Evolutionary conservation across 2,888 invertebrate genomes (phyloP), one percentile per base, ranked within the genome.

Genomic region (Lymantria monacha): DNA sequence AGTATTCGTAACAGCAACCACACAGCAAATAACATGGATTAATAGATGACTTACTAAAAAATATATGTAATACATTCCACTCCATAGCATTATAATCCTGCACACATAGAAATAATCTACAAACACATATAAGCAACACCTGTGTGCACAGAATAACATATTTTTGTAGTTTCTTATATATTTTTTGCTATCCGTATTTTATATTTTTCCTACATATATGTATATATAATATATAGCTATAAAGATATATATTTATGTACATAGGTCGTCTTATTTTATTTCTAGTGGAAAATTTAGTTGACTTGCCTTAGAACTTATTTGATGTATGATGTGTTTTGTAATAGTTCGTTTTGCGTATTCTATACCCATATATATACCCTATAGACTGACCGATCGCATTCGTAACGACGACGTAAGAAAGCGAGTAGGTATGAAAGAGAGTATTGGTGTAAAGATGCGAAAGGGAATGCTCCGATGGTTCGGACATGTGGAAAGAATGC

Each of bases 131-230:
- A 57, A 37, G 61, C 40, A 61, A 49, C 73, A 86, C 87, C 87
- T 87, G 88, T 86, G 85, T 87, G 85, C 70, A 66, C 81, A 85
- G 88, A 91, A 90, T 89, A 87, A 87, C 87, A 88, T 89, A 89
- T 89, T 91, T 90, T 91, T 90, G 89, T 91, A 90, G 87, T 86
- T 85, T 38, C 81, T 83, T 86, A 87, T 90, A 85, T 87, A 87
- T 88, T 10, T 85, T 89, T 90, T 89, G 80, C 73, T 73, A 59
- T 61, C 60, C 66, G 81, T 87, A 88, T 89, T 89, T 90, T 89
- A 91, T 90, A 88, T 89, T 88, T 89, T 87, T 83, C 83, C 78
- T 85, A 82, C 85, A 79, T 80, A 75, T 70, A 72, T 69, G 66
- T 60, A 64, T 71, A 70, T 74, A 70, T 74, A 50, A 70, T 74